Evolutionary conservation across 2,888 invertebrate species (phyloP), one percentile per base, ranked within the genome.

Genomic region (Yponomeuta cagnagella): DNA sequence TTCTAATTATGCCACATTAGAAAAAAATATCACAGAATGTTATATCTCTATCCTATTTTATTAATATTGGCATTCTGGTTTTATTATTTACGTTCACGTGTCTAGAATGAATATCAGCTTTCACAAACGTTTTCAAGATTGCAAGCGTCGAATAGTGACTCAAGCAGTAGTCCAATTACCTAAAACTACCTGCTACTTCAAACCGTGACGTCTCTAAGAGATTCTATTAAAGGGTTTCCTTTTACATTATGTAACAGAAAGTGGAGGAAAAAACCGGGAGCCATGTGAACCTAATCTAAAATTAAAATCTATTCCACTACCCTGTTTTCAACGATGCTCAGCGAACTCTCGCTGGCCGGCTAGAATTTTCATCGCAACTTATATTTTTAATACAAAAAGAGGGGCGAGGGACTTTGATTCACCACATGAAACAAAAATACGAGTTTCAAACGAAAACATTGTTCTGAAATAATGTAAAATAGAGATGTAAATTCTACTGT

Each of bases 281-380:
- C 63, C 78, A 83, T 82, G 78, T 82, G 71, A 82, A 73, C 82
- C 76, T 48, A 77, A 78, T 80, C 79, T 81, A 78, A 82, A 82
- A 82, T 82, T 82, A 79, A 81, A 82, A 81, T 83, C 81, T 84
- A 81, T 82, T 79, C 77, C 75, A 78, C 78, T 77, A 78, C 79
- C 78, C 77, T 77, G 65, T 72, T 72, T 58, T 70, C 68, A 63
- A 66, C 64, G 65, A 69, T 9, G 37, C 66, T 67, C 43, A 2
- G 70, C 65, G 65, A 68, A 70, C 63, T 65, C 72, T 52, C 68
- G 31, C 58, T 58, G 72, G 75, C 71, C 74, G 72, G 77, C 78
- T 78, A 75, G 77, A 77, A 79, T 72, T 76, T 79, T 77, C 76
- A 77, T 75, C 74, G 74, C 72, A 74, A 74, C 75, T 75, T 67